Evolutionary conservation across 2,113 vertebrate genomes (phyloP), one percentile per base, ranked within the genome.

Genomic region (Salminus brasiliensis): DNA sequence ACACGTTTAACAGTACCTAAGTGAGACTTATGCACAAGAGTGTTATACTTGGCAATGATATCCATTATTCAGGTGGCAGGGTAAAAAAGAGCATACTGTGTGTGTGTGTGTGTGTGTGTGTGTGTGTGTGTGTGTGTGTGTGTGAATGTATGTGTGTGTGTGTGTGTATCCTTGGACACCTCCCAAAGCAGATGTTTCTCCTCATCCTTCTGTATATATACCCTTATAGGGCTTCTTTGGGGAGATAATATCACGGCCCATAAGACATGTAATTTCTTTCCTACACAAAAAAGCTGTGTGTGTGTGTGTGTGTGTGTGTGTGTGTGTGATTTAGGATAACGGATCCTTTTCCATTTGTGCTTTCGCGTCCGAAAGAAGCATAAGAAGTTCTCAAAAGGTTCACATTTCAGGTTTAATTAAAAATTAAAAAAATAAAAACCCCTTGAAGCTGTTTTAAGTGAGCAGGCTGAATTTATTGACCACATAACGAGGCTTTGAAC

Each of bases 401-500:
- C 60, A 27, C 60, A 82, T 89, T 85, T 78, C 36, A 75, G 53
- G 49, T 80, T 82, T 77, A 27, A 57, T 9, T 21, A 36, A 15
- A 55, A 25, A 79, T 52, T 59, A 47, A 71, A 55, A 75, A 43
- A n/a, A n/a, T n/a, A n/a, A 83, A 59, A 16, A 11, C n/a, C n/a
- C n/a, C 4, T 6, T 6, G 9, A 34, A 73, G n/a, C 30, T 52
- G 29, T 78, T 83, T 78, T 49, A 59, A 83, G 55, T 7, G 3
- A 60, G 85, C 85, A 81, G 72, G 53, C 80, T 80, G 68, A 86
- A 87, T 87, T 89, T 87, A 91, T 80, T 85, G 84, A 88, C 81
- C 82, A 49, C 69, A 84, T 90, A 87, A 89, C 72, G 77, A 76
- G 78, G 78, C 85, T 91, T 85, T 87, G 74, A 88, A 86, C 81